Base-by-base conservation (phyloP, 2,797 vertebrate species). In the Taeniopygia guttata region DNA sequence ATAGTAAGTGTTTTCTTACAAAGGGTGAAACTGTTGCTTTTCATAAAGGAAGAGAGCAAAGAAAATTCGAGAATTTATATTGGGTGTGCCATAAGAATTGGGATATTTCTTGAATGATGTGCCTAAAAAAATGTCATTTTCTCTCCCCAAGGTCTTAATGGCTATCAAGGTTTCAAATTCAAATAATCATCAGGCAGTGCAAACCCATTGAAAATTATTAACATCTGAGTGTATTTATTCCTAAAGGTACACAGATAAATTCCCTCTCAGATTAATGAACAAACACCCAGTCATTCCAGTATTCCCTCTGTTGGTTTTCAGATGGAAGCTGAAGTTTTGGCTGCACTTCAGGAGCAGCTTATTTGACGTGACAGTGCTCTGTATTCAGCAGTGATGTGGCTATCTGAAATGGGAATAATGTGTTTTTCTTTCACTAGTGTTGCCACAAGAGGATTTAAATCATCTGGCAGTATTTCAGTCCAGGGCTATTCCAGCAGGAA, bases 401-500 rank as follows among this genome's bases (percentile, higher is more conserved):
- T 46, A 56, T 84, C 87, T 72, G 79, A 87, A 94, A 77, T 66
- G 58, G n/a, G 48, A 86, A 79, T 73, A 64, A 77, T 76, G 70
- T 86, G 36, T 76, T 56, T 87, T 84, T 42, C 43, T 90, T 84
- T 69, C 38, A 38, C 36, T 55, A 8, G 46, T 68, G 58, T 69
- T 77, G n/a, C 75, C 68, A 84, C 86, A 66, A 63, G 78, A 89
- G 80, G 67, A 52, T 87, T 89, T 85, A 94, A 90, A 68, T 93
- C 49, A 56, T 91, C 81, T 72, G 73, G 62, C 64, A 84, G 14
- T 27, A 42, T 90, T 77, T 94, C 59, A 86, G 42, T 69, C 2
- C 0, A 34, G 23, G 34, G 30, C 36, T 86, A 16, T 81, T 92
- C 64, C 20, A 5, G 43, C 11, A 55, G 56, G 68, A 89, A 91